phyloP scores from a whole-genome alignment of 2,113 vertebrate genomes.

The Paradisaea rubra region DNA sequence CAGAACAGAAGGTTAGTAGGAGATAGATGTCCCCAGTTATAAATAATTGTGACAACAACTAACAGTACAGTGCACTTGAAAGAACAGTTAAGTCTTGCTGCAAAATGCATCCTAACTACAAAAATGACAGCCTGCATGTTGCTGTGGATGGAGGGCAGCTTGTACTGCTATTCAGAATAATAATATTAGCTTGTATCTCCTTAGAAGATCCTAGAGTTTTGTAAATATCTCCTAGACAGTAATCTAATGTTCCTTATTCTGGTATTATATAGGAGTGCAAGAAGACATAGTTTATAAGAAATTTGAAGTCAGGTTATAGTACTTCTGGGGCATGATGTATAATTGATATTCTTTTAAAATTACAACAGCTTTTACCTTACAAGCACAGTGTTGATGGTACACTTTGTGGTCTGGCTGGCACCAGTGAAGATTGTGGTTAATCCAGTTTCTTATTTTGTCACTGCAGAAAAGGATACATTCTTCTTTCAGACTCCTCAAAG shows the following conservation, averaged over 20 bases:
- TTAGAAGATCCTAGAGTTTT: not conserved
- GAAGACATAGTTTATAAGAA: not conserved
- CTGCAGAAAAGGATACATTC: not conserved
- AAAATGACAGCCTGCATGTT: constrained; percentile 21
- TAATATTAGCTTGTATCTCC: not conserved
- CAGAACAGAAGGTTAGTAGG: constrained; percentile 66
- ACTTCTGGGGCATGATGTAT: not conserved
- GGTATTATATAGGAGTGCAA: not conserved
- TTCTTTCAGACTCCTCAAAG: not conserved
- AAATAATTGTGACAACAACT: constrained; percentile 60
- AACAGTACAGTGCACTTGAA: constrained; percentile 52
- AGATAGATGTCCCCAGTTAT: constrained; percentile 55
- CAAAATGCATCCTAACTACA: constrained; percentile 25
- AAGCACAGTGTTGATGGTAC: not conserved
- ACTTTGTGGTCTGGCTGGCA: not conserved
- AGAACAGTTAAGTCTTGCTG: constrained; percentile 38
- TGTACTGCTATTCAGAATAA: constrained; percentile 14
- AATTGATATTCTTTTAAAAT: not conserved
- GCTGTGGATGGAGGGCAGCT: constrained; percentile 38
- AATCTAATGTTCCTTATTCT: not conserved
- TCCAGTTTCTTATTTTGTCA: not conserved
- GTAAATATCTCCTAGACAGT: not conserved
- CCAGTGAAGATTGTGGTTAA: not conserved
- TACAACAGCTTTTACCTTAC: not conserved
- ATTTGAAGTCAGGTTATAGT: not conserved